Evolutionary conservation across 2,797 vertebrate species (phyloP), one percentile per base, ranked within the genome.

Genomic region (Lycodopsis pacificus): DNA sequence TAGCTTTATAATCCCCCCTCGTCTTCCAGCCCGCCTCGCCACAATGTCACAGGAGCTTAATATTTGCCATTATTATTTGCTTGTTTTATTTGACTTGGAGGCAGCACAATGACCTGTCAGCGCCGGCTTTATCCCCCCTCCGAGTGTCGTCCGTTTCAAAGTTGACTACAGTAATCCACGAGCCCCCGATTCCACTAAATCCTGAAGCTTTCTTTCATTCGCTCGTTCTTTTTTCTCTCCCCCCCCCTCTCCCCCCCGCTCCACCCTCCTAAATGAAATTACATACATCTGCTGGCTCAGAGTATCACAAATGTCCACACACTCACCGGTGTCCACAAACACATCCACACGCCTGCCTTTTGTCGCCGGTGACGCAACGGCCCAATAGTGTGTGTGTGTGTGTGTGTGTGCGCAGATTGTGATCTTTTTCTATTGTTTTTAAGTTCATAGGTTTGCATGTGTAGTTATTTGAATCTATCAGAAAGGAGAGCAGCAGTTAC

Each of bases 231-330:
- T 71, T 74, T 44, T 56, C 9, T n/a, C 53, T 20, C 59, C 19
- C 30, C 34, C 65, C 22, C 71, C 9, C 48, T 4, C 65, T 44
- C 58, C n/a, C 58, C 22, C 38, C 71, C 51, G 7, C 79, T 79
- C 73, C 77, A 72, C 66, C 87, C 85, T 86, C 81, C 90, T 94
- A 94, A 96, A 94, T 93, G 90, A 97, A 97, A 96, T 96, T 96
- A 95, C 95, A 95, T 95, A 95, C 94, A 95, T 96, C 94, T 96
- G 96, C 94, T 95, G 95, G 96, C 95, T 96, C 96, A 96, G 94
- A 96, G 95, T 86, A 91, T 91, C 89, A 86, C 86, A 89, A 88
- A 92, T 89, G 88, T 91, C 86, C 91, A 91, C 91, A 88, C 90
- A 69, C 84, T 80, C 86, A 62, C 87, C 73, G 40, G 85, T 85